Evolutionary conservation across 2,797 vertebrate genomes (phyloP), one percentile per base, ranked within the genome.

Genomic region (Clarias pachynema): DNA sequence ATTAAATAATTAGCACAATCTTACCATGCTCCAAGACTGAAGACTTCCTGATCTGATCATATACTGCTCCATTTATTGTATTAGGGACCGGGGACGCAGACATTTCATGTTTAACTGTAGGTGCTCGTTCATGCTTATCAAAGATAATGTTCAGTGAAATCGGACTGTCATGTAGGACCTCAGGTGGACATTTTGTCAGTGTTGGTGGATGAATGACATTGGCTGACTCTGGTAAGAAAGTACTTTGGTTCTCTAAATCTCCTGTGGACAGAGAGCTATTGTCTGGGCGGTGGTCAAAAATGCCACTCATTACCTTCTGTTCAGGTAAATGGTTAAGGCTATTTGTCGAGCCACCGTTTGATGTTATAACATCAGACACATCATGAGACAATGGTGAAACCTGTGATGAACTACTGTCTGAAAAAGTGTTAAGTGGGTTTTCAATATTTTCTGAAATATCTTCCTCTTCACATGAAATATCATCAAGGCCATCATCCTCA

Each of bases 281-380:
- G 87, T 93, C 95, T 86, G 96, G 90, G 84, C 89, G 96, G 29
- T 94, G 95, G 87, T 96, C 96, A 82, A 95, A 94, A 31, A 96
- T 95, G 59, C 96, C 95, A 20, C 97, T 97, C 84, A 94, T 95
- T 85, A 95, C 89, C 91, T 96, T 96, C 60, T 96, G 59, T 88
- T 93, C 90, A 37, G 95, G 92, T 86, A 95, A 93, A 89, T 94
- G 95, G 83, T 94, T 96, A 53, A 96, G 93, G 92, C 91, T 95
- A 88, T 96, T 91, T 84, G 95, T 95, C 3, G 95, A 96, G 93
- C 98, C 97, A 53, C 96, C 96, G 94, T 95, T 96, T 92, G 95
- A 96, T 95, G 97, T 98, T 91, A 97, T 98, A 92, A 97, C 96
- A 92, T 99, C 97, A 86, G 97, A 94, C 57, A 96, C 95, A 37